A percentile compares a stretch with the other conserved stretches of the same genome.
These are phyloP conservation scores for Parasteatoda lunata DNA, from an alignment of 2,888 invertebrate genomes.

Conservation along the genomic window DNA sequence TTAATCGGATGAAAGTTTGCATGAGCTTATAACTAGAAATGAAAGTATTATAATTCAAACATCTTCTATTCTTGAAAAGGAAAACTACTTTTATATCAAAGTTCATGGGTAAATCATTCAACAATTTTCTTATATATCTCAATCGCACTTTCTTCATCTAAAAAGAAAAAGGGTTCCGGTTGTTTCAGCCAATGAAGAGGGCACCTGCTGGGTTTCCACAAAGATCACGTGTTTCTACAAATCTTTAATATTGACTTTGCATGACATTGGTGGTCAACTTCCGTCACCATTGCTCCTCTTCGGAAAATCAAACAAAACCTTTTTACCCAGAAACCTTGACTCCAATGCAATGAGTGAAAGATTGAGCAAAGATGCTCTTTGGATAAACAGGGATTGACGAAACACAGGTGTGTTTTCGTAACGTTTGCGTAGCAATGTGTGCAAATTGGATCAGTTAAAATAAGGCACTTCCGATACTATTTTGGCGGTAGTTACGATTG, in stretches of 20 bases:
- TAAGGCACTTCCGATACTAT: not conserved
- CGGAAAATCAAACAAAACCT: not conserved
- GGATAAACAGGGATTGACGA: not conserved
- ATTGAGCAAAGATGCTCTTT: not conserved
- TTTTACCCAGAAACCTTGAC: not conserved
- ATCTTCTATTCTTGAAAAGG: no score
- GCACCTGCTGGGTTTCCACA: not conserved
- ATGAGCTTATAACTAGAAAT: no score
- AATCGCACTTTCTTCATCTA: no score
- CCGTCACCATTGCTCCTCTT: conserved; percentile 1
- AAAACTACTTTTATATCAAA: no score
- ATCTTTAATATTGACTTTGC: conserved; percentile 5
- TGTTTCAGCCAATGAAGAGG: not conserved
- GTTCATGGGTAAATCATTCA: no score
- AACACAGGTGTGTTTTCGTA: not conserved
- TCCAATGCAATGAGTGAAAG: not conserved
- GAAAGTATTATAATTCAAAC: no score
- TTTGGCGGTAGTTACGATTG: not conserved
- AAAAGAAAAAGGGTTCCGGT: no score
- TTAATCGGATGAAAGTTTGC: no score
- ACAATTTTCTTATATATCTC: no score
- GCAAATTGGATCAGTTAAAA: conserved; percentile 1
- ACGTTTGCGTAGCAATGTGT: not conserved
- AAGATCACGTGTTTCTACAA: not conserved
- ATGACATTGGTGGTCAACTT: conserved; percentile 11